A percentile compares a stretch with the other conserved stretches of the same genome.
Evolutionary conservation across 1,140 invertebrate species (phyloP).

Genomic region (Idris sp.): DNA sequence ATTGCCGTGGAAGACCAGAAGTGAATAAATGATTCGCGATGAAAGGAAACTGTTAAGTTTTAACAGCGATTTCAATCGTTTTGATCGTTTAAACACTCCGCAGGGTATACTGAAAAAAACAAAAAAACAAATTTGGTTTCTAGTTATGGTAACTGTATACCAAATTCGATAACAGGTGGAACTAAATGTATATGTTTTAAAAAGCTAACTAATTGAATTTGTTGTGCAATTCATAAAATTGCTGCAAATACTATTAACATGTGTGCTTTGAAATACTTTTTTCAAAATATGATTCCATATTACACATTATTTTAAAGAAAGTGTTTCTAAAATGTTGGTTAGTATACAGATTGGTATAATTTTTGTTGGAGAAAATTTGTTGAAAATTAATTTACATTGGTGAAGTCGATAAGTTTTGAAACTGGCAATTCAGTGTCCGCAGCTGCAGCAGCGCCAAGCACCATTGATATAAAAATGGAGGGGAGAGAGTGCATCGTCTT

Average conservation of each 20-base stretch:
- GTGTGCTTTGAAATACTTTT: too few species aligned
- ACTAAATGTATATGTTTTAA: too few species aligned
- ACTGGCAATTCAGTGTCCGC: slow-evolving; percentile 35
- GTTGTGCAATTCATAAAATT: too few species aligned
- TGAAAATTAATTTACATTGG: slow-evolving; percentile 34
- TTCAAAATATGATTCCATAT: too few species aligned
- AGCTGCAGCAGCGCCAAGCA: slow-evolving; percentile 36
- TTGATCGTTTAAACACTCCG: slow-evolving; percentile 40
- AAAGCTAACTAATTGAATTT: too few species aligned
- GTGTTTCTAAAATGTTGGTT: too few species aligned
- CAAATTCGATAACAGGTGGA: too few species aligned
- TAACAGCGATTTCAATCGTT: slow-evolving; percentile 39
- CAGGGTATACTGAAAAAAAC: slow-evolving; percentile 20
- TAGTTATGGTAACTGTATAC: slow-evolving; percentile 40
- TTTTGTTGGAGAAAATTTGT: too few species aligned
- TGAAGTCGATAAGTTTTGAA: slow-evolving; percentile 50
- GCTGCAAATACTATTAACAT: too few species aligned
- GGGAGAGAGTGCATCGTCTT: slow-evolving; percentile 75
- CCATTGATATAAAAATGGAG: slow-evolving; percentile 56
- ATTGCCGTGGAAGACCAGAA: slow-evolving; percentile 61
- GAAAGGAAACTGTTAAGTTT: slow-evolving; percentile 49
- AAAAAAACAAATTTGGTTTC: slow-evolving; percentile 21
- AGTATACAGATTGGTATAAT: too few species aligned
- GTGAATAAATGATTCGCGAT: slow-evolving; percentile 56
- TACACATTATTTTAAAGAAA: too few species aligned